Evolutionary conservation across 2,113 vertebrate species (phyloP), one percentile per base, ranked within the genome.

Genomic region (Pluvialis apricaria): DNA sequence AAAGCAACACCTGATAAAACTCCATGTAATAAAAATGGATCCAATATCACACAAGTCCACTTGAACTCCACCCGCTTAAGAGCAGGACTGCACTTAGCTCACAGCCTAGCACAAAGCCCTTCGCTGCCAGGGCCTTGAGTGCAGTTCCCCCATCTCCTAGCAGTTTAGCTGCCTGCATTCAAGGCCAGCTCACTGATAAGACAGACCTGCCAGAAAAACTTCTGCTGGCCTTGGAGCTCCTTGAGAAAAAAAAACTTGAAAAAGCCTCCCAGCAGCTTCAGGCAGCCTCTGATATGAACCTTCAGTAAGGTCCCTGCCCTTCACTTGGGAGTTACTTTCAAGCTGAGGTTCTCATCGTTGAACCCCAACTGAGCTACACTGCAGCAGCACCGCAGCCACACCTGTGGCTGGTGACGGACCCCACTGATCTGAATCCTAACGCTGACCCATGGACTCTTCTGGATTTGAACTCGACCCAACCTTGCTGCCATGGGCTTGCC

Each of bases 401-500:
- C 3, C 8, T 28, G 24, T 6, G 7, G 34, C 68, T 65, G 64
- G 36, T 36, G 60, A 81, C 0, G 0, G 6, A 58, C 6, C 21
- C 10, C 25, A 21, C 25, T 29, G 77, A 52, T 32, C 31, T 2
- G 0, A 88, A 79, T 61, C 36, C 78, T 57, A 51, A 77, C 26
- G 40, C 25, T 38, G 38, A 52, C 21, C 34, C 73, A 49, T 3
- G 6, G 32, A 45, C 62, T 82, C 28, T 92, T 73, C 42, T 47
- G 11, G 25, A 91, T 51, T 32, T 75, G n/a, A 78, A 60, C 22
- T 49, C 2, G 1, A 36, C 58, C n/a, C 38, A 71, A n/a, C 51
- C 52, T 71, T 54, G 55, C 15, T 81, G 21, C 26, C 34, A 54
- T 1, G 18, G 61, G 32, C 6, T 73, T 70, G 32, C 49, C 54